These are phyloP conservation scores for Agrotis clavis DNA, from an alignment of 2,888 invertebrate species.

Conservation along the genomic window DNA sequence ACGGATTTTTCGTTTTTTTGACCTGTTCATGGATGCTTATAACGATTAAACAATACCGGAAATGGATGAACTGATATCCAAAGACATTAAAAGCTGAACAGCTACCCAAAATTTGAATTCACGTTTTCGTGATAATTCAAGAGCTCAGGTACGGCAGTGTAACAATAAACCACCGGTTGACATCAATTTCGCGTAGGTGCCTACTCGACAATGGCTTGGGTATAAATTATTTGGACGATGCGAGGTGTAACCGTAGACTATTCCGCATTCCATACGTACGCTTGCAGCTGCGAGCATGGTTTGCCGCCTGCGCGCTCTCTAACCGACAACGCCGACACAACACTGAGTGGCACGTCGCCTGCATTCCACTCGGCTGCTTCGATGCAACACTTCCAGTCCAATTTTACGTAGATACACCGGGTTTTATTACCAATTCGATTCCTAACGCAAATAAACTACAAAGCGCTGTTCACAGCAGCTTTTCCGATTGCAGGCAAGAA, in stretches of 20 bases:
- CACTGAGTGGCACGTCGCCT: constrained; percentile 78
- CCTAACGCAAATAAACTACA: constrained; percentile 46
- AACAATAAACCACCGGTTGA: constrained; percentile 57
- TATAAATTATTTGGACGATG: constrained; percentile 81
- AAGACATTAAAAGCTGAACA: not conserved
- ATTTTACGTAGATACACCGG: constrained; percentile 69
- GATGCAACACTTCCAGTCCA: constrained; percentile 77
- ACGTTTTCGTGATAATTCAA: constrained; percentile 8
- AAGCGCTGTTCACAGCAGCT: constrained; percentile 21
- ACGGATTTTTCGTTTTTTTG: not conserved
- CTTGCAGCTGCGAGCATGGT: constrained; percentile 79
- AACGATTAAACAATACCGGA: not conserved
- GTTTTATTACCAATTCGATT: constrained; percentile 68
- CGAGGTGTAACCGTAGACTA: constrained; percentile 79
- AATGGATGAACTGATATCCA: not conserved
- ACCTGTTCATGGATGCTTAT: not conserved
- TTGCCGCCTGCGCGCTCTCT: constrained; percentile 79
- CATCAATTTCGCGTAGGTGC: constrained; percentile 58
- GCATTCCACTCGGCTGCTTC: constrained; percentile 83
- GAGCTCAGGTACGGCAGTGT: constrained; percentile 14
- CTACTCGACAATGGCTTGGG: constrained; percentile 60
- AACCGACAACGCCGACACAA: constrained; percentile 79
- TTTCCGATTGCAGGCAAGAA: constrained; percentile 27
- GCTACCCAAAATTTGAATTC: not conserved
- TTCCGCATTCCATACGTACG: constrained; percentile 83